These are phyloP conservation scores for Scleropages formosus DNA, from an alignment of 2,797 vertebrate genomes.

Conservation along the genomic window DNA sequence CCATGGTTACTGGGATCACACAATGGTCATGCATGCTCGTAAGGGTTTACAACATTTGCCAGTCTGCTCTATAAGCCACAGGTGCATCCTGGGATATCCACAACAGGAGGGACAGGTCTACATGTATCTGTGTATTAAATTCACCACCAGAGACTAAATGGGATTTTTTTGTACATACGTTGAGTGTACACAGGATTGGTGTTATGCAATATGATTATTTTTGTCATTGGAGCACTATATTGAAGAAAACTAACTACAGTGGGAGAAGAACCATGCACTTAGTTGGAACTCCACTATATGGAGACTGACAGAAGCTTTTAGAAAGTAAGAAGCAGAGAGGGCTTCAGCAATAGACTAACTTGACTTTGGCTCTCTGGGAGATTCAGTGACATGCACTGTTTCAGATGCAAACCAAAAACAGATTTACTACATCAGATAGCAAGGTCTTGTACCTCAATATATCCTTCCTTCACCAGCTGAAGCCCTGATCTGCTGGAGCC, in stretches of 20 bases:
- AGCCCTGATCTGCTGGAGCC: neutral
- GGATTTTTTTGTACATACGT: neutral
- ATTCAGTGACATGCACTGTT: neutral
- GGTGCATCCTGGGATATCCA: slow-evolving; percentile 39
- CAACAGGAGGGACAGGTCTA: neutral
- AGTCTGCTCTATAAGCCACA: slow-evolving; percentile 34
- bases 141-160: neutral
- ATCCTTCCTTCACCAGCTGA: no score
- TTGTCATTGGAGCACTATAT: slow-evolving; percentile 15
- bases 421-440: no score
- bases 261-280: slow-evolving; percentile 21
- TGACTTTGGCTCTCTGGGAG: neutral
- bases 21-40: slow-evolving; percentile 40
- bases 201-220: slow-evolving; percentile 11
- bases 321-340: slow-evolving; percentile 9
- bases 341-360: neutral
- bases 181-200: slow-evolving; percentile 20
- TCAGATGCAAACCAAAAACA: no score
- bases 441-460: no score
- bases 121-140: slow-evolving; percentile 13
- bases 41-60: slow-evolving; percentile 40
- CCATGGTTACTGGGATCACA: slow-evolving; percentile 36
- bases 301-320: neutral
- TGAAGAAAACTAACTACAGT: slow-evolving; percentile 17
- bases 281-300: slow-evolving; percentile 8